Base-by-base conservation (phyloP, 2,888 invertebrate species). In the Falcaria lacertinaria region DNA sequence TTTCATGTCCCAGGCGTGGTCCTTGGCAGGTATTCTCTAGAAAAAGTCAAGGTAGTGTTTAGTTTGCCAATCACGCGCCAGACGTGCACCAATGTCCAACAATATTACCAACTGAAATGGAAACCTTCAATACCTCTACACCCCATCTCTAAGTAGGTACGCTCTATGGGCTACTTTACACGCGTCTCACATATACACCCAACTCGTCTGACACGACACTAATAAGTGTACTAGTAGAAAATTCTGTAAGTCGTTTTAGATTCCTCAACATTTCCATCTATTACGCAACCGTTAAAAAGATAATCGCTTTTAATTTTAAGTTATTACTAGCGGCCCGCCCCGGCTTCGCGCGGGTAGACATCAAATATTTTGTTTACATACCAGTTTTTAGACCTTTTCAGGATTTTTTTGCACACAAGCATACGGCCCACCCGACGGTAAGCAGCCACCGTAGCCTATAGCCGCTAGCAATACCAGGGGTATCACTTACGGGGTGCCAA, bases 21-120 rank as follows among this genome's bases (percentile, higher is more conserved):
- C 22, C 22, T 5, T 37, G 19, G 19, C 37, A 37, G 22, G 37
- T 37, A 37, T 37, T 22, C 22, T 22, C 37, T 22, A 13, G 37
- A 22, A 37, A 22, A 22, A 5, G 37, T 22, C 37, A 22, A 36
- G 19, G 42, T 42, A 46, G 41, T 54, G 47, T 13, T 37, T 25
- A 37, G 37, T 37, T 37, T 37, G 14, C 64, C 32, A 52, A 45
- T 69, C 74, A 74, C 75, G 72, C 63, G 19, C 49, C 22, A 46
- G 42, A 62, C 62, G 60, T 56, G 62, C 53, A 60, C 57, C 67
- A 61, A 65, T 66, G 66, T 64, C 65, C 57, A 43, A 59, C 59
- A 57, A 58, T 64, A 68, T 72, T 67, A 66, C 53, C 45, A 44
- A 47, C 49, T 56, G 28, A 11, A 28, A 28, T 44, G n/a, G n/a